Conservation (phyloP, 2,797 vertebrate species). For the Fundulus diaphanus region DNA sequence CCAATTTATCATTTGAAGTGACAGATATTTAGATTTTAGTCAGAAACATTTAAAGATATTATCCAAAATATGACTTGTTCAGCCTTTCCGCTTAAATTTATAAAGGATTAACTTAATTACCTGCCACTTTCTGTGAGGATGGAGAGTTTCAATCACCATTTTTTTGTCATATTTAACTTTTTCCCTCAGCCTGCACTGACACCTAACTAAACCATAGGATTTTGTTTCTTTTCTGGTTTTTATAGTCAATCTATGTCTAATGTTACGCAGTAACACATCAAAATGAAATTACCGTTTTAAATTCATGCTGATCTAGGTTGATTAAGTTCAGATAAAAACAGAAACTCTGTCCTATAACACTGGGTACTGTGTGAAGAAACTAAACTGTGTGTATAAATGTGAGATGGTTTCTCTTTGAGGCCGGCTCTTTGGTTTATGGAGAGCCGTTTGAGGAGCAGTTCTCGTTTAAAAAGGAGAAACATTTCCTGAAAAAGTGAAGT, state of each 20-base stretch:
- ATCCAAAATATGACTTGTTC: background rate
- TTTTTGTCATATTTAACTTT: background rate
- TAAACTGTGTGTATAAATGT: background rate
- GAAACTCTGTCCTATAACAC: background rate
- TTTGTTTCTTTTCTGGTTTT: background rate
- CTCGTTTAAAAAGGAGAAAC: background rate
- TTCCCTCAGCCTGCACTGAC: background rate
- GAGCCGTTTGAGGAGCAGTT: background rate
- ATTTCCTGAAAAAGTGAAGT: slow-evolving; percentile 3
- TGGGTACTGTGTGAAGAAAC: background rate
- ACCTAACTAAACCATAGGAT: background rate
- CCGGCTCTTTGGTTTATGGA: background rate
- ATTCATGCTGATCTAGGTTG: background rate
- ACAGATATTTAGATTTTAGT: background rate
- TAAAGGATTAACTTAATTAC: background rate
- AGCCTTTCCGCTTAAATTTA: background rate
- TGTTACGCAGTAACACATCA: background rate
- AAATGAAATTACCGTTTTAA: background rate
- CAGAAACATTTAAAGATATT: background rate
- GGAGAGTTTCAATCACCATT: background rate
- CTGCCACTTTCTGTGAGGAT: background rate
- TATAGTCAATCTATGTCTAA: background rate
- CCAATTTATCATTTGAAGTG: background rate
- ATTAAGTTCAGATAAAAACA: background rate
- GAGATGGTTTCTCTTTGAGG: background rate